phyloP scores from a whole-genome alignment of 2,797 vertebrate species.

The Crax fasciolata region DNA sequence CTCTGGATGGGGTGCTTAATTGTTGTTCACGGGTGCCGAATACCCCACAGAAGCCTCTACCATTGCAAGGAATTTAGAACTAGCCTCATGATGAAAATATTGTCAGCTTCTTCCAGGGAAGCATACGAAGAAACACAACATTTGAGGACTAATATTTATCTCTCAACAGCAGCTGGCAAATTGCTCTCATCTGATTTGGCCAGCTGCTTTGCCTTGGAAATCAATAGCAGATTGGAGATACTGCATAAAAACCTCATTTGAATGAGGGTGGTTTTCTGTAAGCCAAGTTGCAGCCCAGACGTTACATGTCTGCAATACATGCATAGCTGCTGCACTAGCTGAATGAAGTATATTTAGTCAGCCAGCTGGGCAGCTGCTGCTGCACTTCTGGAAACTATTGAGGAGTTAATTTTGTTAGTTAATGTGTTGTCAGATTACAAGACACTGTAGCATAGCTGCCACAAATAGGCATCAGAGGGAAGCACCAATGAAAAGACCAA shows the following conservation, averaged over 20 bases:
- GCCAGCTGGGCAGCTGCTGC: not conserved
- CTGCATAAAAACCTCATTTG: not conserved
- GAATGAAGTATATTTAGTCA: not conserved
- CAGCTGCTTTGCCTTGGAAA: slow-evolving; percentile 23
- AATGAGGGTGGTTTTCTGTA: not conserved
- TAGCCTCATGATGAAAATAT: slow-evolving; percentile 25
- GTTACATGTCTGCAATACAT: not conserved
- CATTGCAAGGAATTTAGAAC: slow-evolving; percentile 1
- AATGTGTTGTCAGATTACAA: not conserved
- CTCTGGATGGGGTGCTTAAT: not conserved
- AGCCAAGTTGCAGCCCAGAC: not conserved
- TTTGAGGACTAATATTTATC: slow-evolving; percentile 56
- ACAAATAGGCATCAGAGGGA: not conserved
- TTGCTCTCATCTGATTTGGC: slow-evolving; percentile 47
- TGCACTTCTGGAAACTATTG: not conserved
- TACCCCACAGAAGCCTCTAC: not conserved
- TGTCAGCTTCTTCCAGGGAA: slow-evolving; percentile 12
- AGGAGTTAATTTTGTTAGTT: not conserved
- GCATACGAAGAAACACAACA: slow-evolving; percentile 29
- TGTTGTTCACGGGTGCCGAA: not conserved
- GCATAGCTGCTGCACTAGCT: not conserved
- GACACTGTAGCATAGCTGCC: not conserved
- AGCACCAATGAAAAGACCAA: not conserved
- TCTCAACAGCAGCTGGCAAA: slow-evolving; percentile 53
- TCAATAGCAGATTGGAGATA: slow-evolving; percentile 49